Conservation (phyloP, 2,888 invertebrate genomes). For the Micropterix aruncella region DNA sequence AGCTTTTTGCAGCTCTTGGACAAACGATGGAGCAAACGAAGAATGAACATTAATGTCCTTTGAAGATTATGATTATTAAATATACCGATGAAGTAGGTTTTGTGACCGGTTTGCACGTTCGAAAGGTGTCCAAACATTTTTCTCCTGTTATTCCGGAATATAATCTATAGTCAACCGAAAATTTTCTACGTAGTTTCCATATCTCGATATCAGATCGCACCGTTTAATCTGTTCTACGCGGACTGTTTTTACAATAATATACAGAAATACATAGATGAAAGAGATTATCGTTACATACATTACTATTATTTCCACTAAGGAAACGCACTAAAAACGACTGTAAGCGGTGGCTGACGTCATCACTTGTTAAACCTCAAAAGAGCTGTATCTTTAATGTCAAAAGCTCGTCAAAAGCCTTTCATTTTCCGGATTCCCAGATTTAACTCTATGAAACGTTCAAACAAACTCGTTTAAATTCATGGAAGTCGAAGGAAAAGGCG, state of each 20-base stretch:
- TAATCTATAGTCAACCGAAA: constrained; percentile 42
- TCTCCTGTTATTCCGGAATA: constrained; percentile 64
- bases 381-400: neutral
- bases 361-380: neutral
- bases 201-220: constrained; percentile 48
- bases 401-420: neutral
- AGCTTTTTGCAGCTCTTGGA: neutral
- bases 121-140: constrained; percentile 54
- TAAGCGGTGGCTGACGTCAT: constrained; percentile 10
- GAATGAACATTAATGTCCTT: neutral
- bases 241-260: constrained; percentile 53
- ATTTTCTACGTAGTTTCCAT: constrained; percentile 44
- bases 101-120: constrained; percentile 33
- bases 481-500: neutral
- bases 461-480: neutral
- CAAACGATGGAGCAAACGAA: neutral
- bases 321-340: constrained; percentile 31
- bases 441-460: neutral
- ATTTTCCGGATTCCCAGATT: neutral
- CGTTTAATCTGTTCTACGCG: constrained; percentile 53
- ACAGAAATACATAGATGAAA: constrained; percentile 38
- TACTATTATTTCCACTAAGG: constrained; percentile 27
- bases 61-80: neutral
- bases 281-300: constrained; percentile 26
- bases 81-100: neutral